phyloP scores from a whole-genome alignment of 2,113 vertebrate species.

The Sorex fumeus region DNA sequence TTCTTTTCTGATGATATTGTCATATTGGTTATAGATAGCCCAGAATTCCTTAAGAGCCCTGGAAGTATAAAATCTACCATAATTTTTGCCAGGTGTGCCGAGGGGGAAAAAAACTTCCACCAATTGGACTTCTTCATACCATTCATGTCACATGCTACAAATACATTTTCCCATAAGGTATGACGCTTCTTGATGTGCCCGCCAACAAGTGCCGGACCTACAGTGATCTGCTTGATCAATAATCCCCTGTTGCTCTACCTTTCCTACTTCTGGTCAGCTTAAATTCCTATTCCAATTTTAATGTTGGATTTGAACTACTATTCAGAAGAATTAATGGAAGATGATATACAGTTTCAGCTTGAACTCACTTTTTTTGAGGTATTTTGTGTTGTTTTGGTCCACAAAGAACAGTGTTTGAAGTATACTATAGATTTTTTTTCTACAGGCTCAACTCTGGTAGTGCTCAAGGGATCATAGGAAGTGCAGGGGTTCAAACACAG shows the following conservation, averaged over 20 bases:
- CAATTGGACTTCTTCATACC: background rate
- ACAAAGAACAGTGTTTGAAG: too few relatives aligned
- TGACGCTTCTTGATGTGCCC: background rate
- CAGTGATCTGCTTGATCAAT: background rate
- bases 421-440: too few relatives aligned
- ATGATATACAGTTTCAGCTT: background rate
- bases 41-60: background rate
- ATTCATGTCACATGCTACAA: background rate
- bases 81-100: background rate
- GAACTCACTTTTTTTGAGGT: background rate
- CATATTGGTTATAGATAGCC: background rate
- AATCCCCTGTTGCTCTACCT: background rate
- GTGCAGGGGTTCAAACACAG: too few relatives aligned
- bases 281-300: background rate
- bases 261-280: background rate
- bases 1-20: background rate
- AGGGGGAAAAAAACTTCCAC: background rate
- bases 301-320: constrained; percentile 29
- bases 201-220: background rate
- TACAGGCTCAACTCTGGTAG: too few relatives aligned
- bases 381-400: too few relatives aligned
- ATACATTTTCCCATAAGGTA: background rate
- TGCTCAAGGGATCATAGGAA: too few relatives aligned
- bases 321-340: background rate
- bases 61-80: background rate